Conservation (phyloP, 2,797 vertebrate species). For the Acanthurus leucopareius region DNA sequence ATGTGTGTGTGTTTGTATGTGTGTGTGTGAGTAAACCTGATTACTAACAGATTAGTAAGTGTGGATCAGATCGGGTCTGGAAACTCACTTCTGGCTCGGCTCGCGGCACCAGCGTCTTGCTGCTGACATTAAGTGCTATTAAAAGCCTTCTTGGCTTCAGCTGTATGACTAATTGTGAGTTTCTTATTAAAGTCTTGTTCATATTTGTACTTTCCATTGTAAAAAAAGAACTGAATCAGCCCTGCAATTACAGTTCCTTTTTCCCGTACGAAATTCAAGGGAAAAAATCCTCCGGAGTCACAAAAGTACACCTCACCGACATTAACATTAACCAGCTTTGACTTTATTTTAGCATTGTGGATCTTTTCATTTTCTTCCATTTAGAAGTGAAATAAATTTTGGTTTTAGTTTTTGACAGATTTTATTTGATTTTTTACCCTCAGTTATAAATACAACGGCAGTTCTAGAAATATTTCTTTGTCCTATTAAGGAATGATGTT, state of each 20-base stretch:
- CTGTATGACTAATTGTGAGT: conserved; percentile 74
- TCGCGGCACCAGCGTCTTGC: conserved; percentile 35
- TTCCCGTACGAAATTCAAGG: conserved; percentile 52
- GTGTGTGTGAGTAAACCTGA: conserved; percentile 61
- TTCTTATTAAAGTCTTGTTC: conserved; percentile 77
- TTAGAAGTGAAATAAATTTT: conserved; percentile 37
- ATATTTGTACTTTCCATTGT: conserved; percentile 81
- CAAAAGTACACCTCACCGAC: conserved; percentile 30
- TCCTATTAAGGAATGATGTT: conserved; percentile 30
- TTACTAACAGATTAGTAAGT: conserved; percentile 70
- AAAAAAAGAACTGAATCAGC: conserved; percentile 65
- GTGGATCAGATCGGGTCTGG: conserved; percentile 57
- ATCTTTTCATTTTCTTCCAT: conserved; percentile 41
- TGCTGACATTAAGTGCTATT: conserved; percentile 75
- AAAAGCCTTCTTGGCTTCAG: conserved; percentile 73
- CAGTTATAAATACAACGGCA: conserved; percentile 15
- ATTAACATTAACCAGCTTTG: conserved; percentile 49
- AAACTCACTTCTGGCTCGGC: conserved; percentile 48
- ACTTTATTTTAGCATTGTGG: conserved; percentile 35
- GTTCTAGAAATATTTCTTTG: conserved; percentile 6
- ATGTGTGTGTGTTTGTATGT: conserved; percentile 1
- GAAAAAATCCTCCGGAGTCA: conserved; percentile 16
- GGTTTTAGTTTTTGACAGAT: conserved; percentile 16
- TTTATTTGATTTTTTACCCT: conserved; percentile 15
- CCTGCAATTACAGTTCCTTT: conserved; percentile 65